Evolutionary conservation across 2,888 invertebrate genomes (phyloP).

Genomic region (Ceratothoa steindachneri): DNA sequence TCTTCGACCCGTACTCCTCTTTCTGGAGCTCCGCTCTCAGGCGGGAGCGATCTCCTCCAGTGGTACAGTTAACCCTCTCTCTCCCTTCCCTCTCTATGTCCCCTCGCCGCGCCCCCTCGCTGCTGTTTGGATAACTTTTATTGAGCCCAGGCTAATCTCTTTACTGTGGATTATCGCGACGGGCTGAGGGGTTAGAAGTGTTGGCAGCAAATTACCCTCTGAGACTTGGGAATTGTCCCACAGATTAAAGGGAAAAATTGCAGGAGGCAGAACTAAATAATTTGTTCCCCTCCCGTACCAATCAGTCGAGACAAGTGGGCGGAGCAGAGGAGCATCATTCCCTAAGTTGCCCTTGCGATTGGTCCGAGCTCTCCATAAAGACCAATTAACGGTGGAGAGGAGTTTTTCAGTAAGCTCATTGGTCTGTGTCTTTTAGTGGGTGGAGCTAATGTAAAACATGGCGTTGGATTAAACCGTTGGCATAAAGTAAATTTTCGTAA

Average conservation of each 20-base stretch:
- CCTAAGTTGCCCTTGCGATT: constrained; percentile 15
- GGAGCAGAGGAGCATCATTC: constrained; percentile 30
- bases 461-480: constrained; percentile 47
- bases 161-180: constrained; percentile 43
- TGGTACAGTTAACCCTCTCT: neutral
- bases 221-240: constrained; percentile 47
- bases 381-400: neutral
- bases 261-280: constrained; percentile 40
- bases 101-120: constrained; percentile 16
- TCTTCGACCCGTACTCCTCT: neutral
- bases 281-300: constrained; percentile 41
- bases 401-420: neutral
- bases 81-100: neutral
- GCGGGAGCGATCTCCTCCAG: neutral
- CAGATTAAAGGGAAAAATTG: constrained; percentile 47
- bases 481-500: constrained; percentile 47
- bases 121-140: constrained; percentile 46
- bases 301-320: constrained; percentile 35
- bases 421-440: constrained; percentile 11
- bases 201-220: constrained; percentile 47
- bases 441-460: constrained; percentile 40
- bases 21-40: neutral
- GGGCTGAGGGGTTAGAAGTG: constrained; percentile 47
- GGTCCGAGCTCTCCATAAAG: constrained; percentile 26
- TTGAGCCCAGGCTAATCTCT: constrained; percentile 45